Percentiles rank a stretch among this genome's conserved stretches.
These are phyloP conservation scores for Lepidurus packardi DNA, from an alignment of 1,140 invertebrate species.

Conservation along the genomic window DNA sequence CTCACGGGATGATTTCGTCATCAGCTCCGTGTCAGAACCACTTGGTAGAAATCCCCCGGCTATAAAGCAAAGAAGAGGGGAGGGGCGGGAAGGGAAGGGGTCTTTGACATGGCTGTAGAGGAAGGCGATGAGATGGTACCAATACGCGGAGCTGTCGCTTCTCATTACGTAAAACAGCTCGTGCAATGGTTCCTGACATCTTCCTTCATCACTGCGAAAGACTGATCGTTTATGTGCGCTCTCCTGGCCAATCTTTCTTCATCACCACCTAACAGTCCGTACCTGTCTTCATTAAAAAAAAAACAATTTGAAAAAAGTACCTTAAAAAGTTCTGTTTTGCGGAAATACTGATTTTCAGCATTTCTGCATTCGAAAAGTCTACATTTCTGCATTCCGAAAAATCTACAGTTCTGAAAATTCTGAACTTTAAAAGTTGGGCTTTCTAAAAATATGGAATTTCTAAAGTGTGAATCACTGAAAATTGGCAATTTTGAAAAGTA, in stretches of 20 bases:
- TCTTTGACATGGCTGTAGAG: background rate
- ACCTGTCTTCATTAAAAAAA: too few relatives aligned
- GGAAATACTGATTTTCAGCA: too few relatives aligned
- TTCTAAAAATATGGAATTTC: too few relatives aligned
- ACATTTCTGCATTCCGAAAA: too few relatives aligned
- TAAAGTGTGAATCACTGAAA: too few relatives aligned
- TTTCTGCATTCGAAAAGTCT: too few relatives aligned
- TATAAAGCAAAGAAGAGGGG: background rate
- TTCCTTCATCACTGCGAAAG: slow-evolving; percentile 8
- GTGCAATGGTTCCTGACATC: background rate
- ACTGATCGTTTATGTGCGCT: background rate
- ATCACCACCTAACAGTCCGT: background rate
- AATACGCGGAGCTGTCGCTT: slow-evolving; percentile 12
- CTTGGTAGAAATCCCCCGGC: background rate
- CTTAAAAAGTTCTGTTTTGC: too few relatives aligned
- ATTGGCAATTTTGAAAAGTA: too few relatives aligned
- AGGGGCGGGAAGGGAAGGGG: background rate
- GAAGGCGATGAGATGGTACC: background rate
- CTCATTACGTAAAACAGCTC: background rate
- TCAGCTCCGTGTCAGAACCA: slow-evolving; percentile 3
- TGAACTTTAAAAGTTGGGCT: too few relatives aligned
- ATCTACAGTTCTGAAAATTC: too few relatives aligned
- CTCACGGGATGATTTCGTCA: slow-evolving; percentile 7
- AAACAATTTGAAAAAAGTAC: too few relatives aligned
- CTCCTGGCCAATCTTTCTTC: background rate